These are phyloP conservation scores for Acleris holmiana DNA, from an alignment of 2,888 invertebrate genomes.

Conservation along the genomic window DNA sequence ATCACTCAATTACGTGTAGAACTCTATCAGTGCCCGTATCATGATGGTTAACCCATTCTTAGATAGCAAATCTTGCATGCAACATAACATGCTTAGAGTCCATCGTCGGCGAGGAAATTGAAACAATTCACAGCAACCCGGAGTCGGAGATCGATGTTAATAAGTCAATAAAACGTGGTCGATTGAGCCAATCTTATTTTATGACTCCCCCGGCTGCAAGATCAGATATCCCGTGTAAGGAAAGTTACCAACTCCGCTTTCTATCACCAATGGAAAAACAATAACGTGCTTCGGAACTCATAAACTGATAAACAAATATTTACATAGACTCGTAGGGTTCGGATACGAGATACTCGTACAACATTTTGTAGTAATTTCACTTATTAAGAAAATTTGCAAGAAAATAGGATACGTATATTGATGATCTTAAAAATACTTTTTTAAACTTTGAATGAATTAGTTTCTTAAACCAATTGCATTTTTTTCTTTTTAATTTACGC, in stretches of 20 bases:
- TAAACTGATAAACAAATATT: conserved; percentile 45
- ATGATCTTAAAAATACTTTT: no score
- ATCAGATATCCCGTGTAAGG: conserved; percentile 57
- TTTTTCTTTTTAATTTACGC: no score
- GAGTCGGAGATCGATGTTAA: conserved; percentile 75
- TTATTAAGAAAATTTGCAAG: not conserved
- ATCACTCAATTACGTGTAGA: conserved; percentile 1
- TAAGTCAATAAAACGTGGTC: conserved; percentile 77
- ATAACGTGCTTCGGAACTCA: conserved; percentile 50
- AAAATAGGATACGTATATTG: not conserved
- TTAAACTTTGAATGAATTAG: no score
- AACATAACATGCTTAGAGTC: conserved; percentile 32
- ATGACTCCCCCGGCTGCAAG: conserved; percentile 70
- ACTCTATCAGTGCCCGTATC: not conserved
- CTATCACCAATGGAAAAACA: conserved; percentile 42
- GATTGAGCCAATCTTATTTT: conserved; percentile 79
- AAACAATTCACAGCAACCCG: conserved; percentile 54
- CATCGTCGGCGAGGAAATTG: conserved; percentile 32
- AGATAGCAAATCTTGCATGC: conserved; percentile 32
- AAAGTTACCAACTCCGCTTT: conserved; percentile 58
- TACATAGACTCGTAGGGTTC: conserved; percentile 29
- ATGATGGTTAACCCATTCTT: conserved; percentile 3
- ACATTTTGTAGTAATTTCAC: not conserved
- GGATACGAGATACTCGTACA: not conserved
- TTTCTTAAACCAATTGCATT: no score